Evolutionary conservation across 2,888 invertebrate species (phyloP), one percentile per base, ranked within the genome.

Genomic region (Hedychridium roseum): DNA sequence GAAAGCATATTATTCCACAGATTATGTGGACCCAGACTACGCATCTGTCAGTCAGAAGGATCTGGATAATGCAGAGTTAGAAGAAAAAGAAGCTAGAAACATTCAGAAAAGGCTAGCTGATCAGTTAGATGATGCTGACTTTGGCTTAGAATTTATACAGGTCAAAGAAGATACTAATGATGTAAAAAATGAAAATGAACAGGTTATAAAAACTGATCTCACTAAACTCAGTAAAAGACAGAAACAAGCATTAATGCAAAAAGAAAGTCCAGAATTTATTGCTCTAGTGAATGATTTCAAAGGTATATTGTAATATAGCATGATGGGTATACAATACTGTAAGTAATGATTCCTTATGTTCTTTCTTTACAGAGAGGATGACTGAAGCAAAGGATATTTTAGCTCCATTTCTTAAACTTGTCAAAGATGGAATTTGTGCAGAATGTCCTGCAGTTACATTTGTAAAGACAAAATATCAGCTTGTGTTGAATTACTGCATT

Each of bases 21-120:
- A 95, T 81, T 94, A 91, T 79, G 88, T 93, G 11, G 95, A 95
- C 81, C 86, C 89, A 66, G 94, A 94, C 79, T 92, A 90, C 81
- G 86, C 88, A 34, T 88, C 64, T 2, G 43, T 65, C 7, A 73
- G 51, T 70, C 87, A 86, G 27, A 84, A 83, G 63, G 88, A 90
- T 68, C 87, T 89, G 60, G 88, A 88, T 64, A 82, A 87, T 58
- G 92, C 92, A 3, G 86, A 88, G 54, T 82, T 88, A 51, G 94
- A 94, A 79, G 93, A 92, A 75, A 84, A 89, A 66, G 94, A 94
- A 81, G 94, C 92, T 0, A 86, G 85, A 71, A 87, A 85, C 57
- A 88, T 94, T 47, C 94, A 94, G 70, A 84, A 87, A 68, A 84
- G 90, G 62, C 80, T 94, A 12, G 84, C 88, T 2, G 86, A 90